A percentile compares a stretch with the other conserved stretches of the same genome.
phyloP scores from a whole-genome alignment of 1,140 invertebrate species.

The Carcinoscorpius rotundicauda region DNA sequence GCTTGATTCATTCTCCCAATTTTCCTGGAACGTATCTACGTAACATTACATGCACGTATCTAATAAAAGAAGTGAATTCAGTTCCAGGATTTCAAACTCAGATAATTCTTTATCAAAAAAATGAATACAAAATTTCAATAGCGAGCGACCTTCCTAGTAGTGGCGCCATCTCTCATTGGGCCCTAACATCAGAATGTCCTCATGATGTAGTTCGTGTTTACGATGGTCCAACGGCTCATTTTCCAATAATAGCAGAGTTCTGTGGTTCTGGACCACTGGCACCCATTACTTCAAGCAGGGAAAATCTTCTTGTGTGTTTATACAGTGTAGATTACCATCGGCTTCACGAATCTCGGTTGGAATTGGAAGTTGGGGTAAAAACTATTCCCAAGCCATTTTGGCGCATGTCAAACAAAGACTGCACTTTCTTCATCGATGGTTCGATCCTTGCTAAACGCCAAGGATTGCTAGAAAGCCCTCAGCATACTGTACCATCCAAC shows the following conservation, averaged over 20 bases:
- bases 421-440: slow-evolving; percentile 71
- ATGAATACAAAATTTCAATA: slow-evolving; percentile 25
- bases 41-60: slow-evolving; percentile 69
- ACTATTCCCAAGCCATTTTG: slow-evolving; percentile 33
- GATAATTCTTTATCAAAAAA: slow-evolving; percentile 21
- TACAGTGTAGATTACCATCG: slow-evolving; percentile 76
- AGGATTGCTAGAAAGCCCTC: slow-evolving; percentile 60
- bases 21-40: slow-evolving; percentile 73
- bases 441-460: slow-evolving; percentile 45
- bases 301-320: slow-evolving; percentile 74
- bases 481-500: slow-evolving; percentile 66
- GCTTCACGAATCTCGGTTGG: slow-evolving; percentile 55
- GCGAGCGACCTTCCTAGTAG: neutral
- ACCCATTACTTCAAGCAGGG: slow-evolving; percentile 62
- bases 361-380: slow-evolving; percentile 70
- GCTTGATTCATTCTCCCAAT: slow-evolving; percentile 48
- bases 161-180: neutral
- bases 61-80: slow-evolving; percentile 32
- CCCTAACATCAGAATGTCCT: slow-evolving; percentile 54
- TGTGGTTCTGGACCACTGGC: slow-evolving; percentile 73
- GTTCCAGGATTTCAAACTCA: slow-evolving; percentile 13
- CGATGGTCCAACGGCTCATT: slow-evolving; percentile 73
- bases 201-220: slow-evolving; percentile 78
- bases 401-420: slow-evolving; percentile 48
- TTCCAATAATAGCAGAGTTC: slow-evolving; percentile 74